These are phyloP conservation scores for Pentalonia nigronervosa DNA, from an alignment of 1,140 invertebrate species.

Conservation along the genomic window DNA sequence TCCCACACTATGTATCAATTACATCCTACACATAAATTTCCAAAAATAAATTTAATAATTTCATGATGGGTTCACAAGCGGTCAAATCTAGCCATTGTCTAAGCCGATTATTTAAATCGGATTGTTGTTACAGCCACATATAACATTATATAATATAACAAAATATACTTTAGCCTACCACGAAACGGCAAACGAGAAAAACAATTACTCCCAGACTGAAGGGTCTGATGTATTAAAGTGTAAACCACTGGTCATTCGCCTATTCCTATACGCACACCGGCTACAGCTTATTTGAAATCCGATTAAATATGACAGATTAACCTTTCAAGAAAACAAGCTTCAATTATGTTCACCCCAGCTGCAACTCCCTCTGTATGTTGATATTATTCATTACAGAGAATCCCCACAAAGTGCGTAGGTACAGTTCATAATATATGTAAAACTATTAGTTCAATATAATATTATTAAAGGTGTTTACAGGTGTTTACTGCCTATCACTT, in stretches of 20 bases:
- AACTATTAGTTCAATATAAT: background rate
- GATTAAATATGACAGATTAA: constrained; percentile 44
- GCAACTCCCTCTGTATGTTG: background rate
- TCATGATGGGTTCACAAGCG: background rate
- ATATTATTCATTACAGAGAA: background rate
- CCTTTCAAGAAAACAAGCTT: constrained; percentile 4
- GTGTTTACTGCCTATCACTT: background rate
- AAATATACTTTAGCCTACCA: background rate
- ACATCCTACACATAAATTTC: background rate
- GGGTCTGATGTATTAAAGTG: constrained; percentile 2
- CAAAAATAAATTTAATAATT: background rate
- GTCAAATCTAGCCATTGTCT: background rate
- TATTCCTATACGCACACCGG: background rate
- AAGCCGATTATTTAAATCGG: constrained; percentile 12
- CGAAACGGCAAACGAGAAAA: background rate
- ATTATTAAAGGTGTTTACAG: background rate
- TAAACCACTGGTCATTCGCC: constrained; percentile 21
- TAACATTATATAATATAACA: constrained; percentile 4
- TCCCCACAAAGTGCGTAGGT: background rate
- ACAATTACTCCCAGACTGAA: constrained; percentile 20
- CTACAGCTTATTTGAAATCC: constrained; percentile 33
- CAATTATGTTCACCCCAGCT: background rate
- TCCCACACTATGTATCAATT: background rate
- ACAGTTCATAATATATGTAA: constrained; percentile 15
- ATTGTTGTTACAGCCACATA: background rate